Percentiles rank a stretch among this genome's conserved stretches.
phyloP scores from a whole-genome alignment of 2,888 invertebrate species.

The Melieria picta region DNA sequence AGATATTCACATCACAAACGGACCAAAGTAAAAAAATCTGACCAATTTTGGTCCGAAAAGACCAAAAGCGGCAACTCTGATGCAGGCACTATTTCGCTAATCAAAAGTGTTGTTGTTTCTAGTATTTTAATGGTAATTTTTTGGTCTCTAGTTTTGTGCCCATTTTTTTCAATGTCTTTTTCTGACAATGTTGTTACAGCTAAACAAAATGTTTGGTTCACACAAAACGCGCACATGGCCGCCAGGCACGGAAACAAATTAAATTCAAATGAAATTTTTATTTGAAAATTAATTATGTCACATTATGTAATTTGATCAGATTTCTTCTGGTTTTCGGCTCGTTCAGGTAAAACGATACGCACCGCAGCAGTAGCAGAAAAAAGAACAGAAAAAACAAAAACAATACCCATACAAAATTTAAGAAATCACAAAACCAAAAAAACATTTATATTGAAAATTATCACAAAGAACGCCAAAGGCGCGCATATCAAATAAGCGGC shows the following conservation, averaged over 20 bases:
- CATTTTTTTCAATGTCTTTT: not conserved
- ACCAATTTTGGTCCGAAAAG: too few relatives aligned
- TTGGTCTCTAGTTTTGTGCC: not conserved
- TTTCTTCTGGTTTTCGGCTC: slow-evolving; percentile 39
- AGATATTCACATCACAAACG: too few relatives aligned
- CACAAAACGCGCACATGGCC: too few relatives aligned
- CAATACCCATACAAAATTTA: too few relatives aligned
- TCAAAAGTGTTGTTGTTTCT: not conserved
- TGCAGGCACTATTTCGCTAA: too few relatives aligned
- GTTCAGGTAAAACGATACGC: slow-evolving; percentile 14
- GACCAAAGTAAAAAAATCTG: too few relatives aligned
- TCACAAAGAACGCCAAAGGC: too few relatives aligned
- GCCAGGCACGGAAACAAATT: not conserved
- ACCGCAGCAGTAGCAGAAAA: not conserved
- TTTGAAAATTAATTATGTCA: slow-evolving; percentile 64
- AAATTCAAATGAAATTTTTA: slow-evolving; percentile 35
- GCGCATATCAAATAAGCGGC: too few relatives aligned
- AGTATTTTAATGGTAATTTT: not conserved
- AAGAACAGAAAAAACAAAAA: too few relatives aligned
- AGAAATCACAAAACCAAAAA: too few relatives aligned
- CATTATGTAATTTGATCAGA: slow-evolving; percentile 65
- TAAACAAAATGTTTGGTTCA: not conserved
- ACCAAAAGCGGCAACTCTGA: too few relatives aligned
- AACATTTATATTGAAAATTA: too few relatives aligned
- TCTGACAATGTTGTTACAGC: not conserved